Evolutionary conservation across 2,888 invertebrate species (phyloP), one percentile per base, ranked within the genome.

Genomic region (Gandaritis pyraliata): DNA sequence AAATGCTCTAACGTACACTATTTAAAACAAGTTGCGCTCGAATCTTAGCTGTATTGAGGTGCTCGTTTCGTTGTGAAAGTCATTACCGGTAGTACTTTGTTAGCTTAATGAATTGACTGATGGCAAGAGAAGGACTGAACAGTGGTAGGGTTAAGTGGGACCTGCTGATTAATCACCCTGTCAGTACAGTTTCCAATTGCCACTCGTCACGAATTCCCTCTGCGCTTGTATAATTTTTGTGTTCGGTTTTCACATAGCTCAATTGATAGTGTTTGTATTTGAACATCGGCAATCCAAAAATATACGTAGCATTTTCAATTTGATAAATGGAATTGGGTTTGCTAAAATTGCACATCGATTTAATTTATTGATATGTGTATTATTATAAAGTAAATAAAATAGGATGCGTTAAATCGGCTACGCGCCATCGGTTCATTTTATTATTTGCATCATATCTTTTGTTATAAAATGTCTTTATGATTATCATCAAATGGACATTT

Each of bases 41-140:
- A 82, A 83, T 85, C 80, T 82, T 74, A 73, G 74, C 73, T 68
- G 70, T 86, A 82, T 82, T 79, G 80, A 83, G 77, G 80, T 82
- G 74, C 75, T 80, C 78, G 72, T 76, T 76, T 83, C 83, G 80
- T 81, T 85, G 81, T 83, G 83, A 82, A 88, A 90, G 88, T 90
- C 90, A 88, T 91, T 91, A 92, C 87, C 79, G 82, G 79, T 82
- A 81, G 87, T 88, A 90, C 89, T 91, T 90, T 91, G 91, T 90
- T 89, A 86, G 85, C 86, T 85, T 91, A 92, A 91, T 90, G 91
- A 91, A 92, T 91, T 91, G 91, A 92, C 89, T 87, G 90, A 91
- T 90, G 91, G 87, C 85, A 82, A 81, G 83, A 83, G 85, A 80
- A 86, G 86, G 84, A 85, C 83, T 86, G 84, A 88, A 88, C 89